Evolutionary conservation across 2,888 invertebrate genomes (phyloP).

Genomic region (Melangyna quadrimaculata): DNA sequence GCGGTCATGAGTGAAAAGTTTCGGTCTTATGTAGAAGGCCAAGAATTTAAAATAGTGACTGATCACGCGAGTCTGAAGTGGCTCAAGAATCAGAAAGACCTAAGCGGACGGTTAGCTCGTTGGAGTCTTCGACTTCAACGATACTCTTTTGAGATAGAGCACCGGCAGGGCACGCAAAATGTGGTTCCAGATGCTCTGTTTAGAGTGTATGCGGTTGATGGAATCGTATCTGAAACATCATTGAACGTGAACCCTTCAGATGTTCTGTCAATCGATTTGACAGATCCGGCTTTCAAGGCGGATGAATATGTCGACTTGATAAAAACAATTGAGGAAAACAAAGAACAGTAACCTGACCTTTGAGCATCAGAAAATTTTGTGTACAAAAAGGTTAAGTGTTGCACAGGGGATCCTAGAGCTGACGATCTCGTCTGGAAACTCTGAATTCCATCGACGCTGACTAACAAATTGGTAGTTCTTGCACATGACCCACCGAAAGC

Average conservation of each 20-base stretch:
- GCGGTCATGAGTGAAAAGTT: constrained; percentile 8
- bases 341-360: background rate
- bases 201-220: constrained; percentile 6
- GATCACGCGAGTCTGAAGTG: constrained; percentile 64
- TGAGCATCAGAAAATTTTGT: background rate
- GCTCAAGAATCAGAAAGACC: constrained; percentile 73
- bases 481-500: too few species aligned
- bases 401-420: background rate
- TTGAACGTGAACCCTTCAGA: too few species aligned
- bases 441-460: background rate
- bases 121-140: constrained; percentile 69
- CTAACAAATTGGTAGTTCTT: too few species aligned
- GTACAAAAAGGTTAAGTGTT: background rate
- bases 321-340: background rate
- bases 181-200: constrained; percentile 73
- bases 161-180: constrained; percentile 61
- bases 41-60: constrained; percentile 14
- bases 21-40: background rate
- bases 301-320: background rate
- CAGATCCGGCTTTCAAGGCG: background rate
- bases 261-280: background rate
- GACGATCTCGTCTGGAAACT: background rate
- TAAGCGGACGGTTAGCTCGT: constrained; percentile 65
- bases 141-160: constrained; percentile 57
- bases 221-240: too few species aligned